Conservation (phyloP, 2,113 vertebrate species). For the Xyrauchen texanus region DNA sequence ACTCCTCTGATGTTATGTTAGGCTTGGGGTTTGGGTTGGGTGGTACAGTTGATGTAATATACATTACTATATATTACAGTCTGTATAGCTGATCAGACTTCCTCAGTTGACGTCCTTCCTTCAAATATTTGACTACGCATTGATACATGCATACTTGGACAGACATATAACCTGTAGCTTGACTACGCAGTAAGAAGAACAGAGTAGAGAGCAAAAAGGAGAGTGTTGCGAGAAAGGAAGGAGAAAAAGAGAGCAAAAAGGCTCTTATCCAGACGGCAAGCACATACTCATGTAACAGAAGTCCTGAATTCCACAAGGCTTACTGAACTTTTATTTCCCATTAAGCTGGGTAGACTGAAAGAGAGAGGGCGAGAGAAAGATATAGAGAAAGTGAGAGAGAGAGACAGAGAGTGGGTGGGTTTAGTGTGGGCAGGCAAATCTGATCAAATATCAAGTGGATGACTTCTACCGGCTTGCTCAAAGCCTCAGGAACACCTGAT, state of each 20-base stretch:
- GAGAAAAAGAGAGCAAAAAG: conserved; percentile 27
- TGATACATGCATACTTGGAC: no score
- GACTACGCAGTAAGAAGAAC: conserved; percentile 24
- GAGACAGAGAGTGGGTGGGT: conserved; percentile 47
- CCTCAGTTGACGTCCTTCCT: no score
- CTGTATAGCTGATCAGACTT: no score
- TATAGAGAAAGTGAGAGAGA: conserved; percentile 35
- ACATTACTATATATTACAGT: no score
- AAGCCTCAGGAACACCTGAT: conserved; percentile 59
- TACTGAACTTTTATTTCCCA: conserved; percentile 59
- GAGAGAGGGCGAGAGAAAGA: conserved; percentile 33
- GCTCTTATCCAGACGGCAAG: conserved; percentile 54
- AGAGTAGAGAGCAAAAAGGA: conserved; percentile 37
- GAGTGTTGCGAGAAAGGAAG: conserved; percentile 13
- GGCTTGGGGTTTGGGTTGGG: no score
- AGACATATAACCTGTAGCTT: no score
- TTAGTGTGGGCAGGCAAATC: conserved; percentile 53
- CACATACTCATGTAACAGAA: conserved; percentile 60
- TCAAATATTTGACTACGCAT: no score
- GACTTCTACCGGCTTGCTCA: conserved; percentile 57
- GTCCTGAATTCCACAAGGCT: conserved; percentile 64
- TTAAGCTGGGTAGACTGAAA: conserved; percentile 45
- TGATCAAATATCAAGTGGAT: conserved; percentile 68
- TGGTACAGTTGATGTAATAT: no score
- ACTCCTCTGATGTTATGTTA: no score